Percentiles rank a stretch among this genome's conserved stretches.
These are phyloP conservation scores for Columba janthina DNA, from an alignment of 2,113 vertebrate genomes.

Conservation along the genomic window DNA sequence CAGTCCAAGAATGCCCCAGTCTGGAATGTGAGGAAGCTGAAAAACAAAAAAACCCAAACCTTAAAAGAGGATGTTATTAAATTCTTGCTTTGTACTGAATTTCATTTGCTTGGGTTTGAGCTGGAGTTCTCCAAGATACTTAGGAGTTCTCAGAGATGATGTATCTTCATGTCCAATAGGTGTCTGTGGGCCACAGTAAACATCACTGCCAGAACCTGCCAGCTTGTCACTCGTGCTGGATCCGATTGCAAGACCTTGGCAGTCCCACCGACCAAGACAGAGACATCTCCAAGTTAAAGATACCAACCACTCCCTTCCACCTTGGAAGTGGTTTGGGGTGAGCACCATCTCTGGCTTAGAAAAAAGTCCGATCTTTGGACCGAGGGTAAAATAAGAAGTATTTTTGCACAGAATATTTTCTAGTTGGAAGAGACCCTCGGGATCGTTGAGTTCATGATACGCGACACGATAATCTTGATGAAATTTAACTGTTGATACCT, in stretches of 20 bases:
- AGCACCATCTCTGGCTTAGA: background rate
- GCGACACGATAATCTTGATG: background rate
- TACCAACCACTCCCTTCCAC: background rate
- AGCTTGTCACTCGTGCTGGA: background rate
- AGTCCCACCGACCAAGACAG: background rate
- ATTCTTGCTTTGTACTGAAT: background rate
- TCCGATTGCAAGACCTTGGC: background rate
- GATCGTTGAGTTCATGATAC: no score
- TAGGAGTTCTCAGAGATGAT: fast-evolving
- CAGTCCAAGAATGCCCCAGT: background rate
- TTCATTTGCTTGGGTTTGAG: background rate
- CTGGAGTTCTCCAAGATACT: background rate
- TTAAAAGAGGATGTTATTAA: background rate
- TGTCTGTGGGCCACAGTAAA: background rate
- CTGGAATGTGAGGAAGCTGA: background rate
- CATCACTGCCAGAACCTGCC: background rate
- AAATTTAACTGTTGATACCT: background rate
- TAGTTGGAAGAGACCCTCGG: no score
- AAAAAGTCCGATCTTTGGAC: background rate
- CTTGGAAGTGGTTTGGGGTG: background rate
- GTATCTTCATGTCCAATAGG: background rate
- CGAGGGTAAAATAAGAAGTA: background rate
- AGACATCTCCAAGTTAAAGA: background rate
- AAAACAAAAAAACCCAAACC: background rate
- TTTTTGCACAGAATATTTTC: background rate